Base-by-base conservation (phyloP, 64 coral and sea anemone species). In the Orbicella faveolata region DNA sequence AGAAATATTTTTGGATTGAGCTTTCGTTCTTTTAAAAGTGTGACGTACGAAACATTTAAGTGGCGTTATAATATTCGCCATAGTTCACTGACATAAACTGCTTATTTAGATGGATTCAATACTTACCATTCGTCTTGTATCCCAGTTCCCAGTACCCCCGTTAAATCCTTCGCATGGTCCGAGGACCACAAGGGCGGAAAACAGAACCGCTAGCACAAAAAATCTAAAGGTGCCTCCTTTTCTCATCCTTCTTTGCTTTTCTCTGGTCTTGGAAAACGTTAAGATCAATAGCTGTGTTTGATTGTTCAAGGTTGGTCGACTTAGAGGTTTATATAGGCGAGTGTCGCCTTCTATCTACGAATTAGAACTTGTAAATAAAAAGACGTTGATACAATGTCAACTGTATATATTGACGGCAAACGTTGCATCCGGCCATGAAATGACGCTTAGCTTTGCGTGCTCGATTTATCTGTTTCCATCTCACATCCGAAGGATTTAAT, bases 161-260 rank as follows among this genome's bases (percentile, higher is more conserved):
- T 36, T n/a, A 7, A 85, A 2, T 26, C 82, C 82, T 16, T 70
- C 34, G 33, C 82, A 85, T 0, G 82, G 82, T 23, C 44, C 20
- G 7, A 85, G 67, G 12, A 72, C 21, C 67, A 85, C 63, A 14
- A 72, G n/a, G 1, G 65, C 33, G 34, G 37, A 52, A 52, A 85
- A 17, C 23, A 85, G 39, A 85, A 72, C n/a, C 7, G 65, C 63
- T 52, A 85, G 17, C 8, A 85, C 62, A 85, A 85, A 69, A 70
- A 70, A 13, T 16, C 34, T 21, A 12, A 69, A 79, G 13, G 12
- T 79, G 26, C 2, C 25, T 3, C 37, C n/a, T 12, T 16, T 85
- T 64, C 9, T 33, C 64, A 48, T 48, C 65, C n/a, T 68, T 26
- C 16, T 18, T n/a, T 37, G 21, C 11, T 4, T 0, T 20, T 8